Percentiles rank a stretch among this genome's conserved stretches.
Conservation (phyloP, 2,888 invertebrate species). For the Thera britannica region DNA sequence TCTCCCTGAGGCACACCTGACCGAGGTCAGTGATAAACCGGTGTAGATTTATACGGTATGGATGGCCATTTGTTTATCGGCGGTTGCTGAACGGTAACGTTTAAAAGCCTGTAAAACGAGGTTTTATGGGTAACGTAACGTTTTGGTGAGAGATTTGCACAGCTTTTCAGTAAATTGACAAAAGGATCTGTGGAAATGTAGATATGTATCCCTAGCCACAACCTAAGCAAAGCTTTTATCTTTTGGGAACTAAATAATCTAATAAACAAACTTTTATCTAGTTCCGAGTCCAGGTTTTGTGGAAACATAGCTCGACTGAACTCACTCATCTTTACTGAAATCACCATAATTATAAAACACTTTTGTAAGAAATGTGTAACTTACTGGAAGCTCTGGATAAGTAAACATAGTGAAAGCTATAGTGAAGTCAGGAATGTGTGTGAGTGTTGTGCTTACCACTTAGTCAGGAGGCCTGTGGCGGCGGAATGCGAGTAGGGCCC, state of each 20-base stretch:
- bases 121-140: constrained; percentile 13
- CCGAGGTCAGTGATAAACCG: constrained; percentile 72
- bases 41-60: constrained; percentile 68
- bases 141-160: neutral
- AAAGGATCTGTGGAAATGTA: neutral
- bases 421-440: neutral
- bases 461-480: constrained; percentile 85
- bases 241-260: too few relatives aligned
- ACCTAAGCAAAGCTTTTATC: too few relatives aligned
- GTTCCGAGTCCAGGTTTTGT: too few relatives aligned
- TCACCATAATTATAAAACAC: too few relatives aligned
- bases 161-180: neutral
- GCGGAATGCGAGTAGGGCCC: constrained; percentile 81
- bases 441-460: constrained; percentile 76
- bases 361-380: too few relatives aligned
- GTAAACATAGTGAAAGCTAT: neutral
- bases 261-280: too few relatives aligned
- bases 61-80: constrained; percentile 68
- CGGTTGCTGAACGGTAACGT: constrained; percentile 61
- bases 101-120: constrained; percentile 63
- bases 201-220: too few relatives aligned
- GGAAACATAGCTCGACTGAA: too few relatives aligned
- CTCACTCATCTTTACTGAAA: too few relatives aligned
- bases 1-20: constrained; percentile 57
- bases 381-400: too few relatives aligned